Evolutionary conservation across 2,113 vertebrate genomes (phyloP), one percentile per base, ranked within the genome.

Genomic region (Lichenostomus cassidix): DNA sequence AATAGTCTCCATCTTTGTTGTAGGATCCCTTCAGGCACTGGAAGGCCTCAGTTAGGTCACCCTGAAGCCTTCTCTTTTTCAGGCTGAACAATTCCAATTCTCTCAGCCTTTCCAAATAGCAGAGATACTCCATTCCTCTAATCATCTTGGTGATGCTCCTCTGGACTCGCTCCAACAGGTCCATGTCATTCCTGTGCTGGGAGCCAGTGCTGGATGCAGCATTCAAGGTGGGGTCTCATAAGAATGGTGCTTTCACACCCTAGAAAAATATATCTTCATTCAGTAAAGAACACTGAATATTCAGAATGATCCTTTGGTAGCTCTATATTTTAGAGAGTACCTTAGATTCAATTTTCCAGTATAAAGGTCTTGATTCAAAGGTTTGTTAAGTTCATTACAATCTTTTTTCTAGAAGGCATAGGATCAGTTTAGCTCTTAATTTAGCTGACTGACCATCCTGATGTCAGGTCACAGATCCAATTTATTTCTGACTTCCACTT

Each of bases 401-500:
- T 73, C 25, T 79, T 81, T 77, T 82, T 95, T 63, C 84, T 76
- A 65, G 39, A 35, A 82, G 46, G 25, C 33, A 55, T 10, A 50
- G 63, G 82, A 79, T 90, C 76, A 87, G 44, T 90, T 92, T 78
- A 67, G 53, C 65, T 93, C 59, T 87, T 94, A 82, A 92, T 95
- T 85, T 96, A 95, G 42, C 53, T 79, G 53, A 83, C 78, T 7
- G 1, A 84, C 91, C 67, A 77, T 92, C 78, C 75, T 79, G 33
- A 87, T 94, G 63, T 89, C 39, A 87, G 81, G 82, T 91, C 84
- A 76, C 67, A 87, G 63, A 91, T 87, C 85, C 84, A 85, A 86
- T 91, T 94, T 94, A 80, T 24, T 87, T 93, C 87, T 78, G 65
- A 81, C 68, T 95, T 94, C 52, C 60, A 67, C 73, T 94, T 94